phyloP scores from a whole-genome alignment of 2,113 vertebrate genomes.

The Clinocottus analis region DNA sequence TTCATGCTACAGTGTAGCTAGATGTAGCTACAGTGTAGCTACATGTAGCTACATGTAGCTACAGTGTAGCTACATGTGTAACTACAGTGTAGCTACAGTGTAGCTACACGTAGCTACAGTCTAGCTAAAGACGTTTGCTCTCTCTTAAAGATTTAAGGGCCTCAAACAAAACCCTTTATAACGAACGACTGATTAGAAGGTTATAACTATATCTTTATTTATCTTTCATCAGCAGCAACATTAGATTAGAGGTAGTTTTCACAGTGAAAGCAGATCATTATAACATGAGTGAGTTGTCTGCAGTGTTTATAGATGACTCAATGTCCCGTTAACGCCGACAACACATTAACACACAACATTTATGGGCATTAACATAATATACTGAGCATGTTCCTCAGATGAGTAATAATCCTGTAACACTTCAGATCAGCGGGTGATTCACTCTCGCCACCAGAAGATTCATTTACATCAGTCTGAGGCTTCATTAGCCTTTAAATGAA shows the following conservation, averaged over 20 bases:
- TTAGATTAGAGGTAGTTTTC: not conserved
- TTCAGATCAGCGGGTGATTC: not conserved
- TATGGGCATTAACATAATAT: not conserved
- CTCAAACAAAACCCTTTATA: too few species aligned
- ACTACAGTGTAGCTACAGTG: too few species aligned
- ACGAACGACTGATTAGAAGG: too few species aligned
- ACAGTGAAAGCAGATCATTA: not conserved
- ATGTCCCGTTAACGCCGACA: not conserved
- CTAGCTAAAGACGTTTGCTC: too few species aligned
- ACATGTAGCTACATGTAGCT: too few species aligned
- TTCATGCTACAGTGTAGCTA: not conserved
- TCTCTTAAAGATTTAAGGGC: too few species aligned
- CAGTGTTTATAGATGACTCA: not conserved
- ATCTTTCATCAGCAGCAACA: too few species aligned
- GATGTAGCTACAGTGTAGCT: too few species aligned
- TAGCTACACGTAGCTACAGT: too few species aligned
- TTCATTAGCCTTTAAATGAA: constrained; percentile 42
- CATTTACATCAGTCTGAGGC: not conserved
- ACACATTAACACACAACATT: not conserved
- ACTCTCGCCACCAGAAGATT: not conserved
- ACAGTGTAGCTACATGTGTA: too few species aligned
- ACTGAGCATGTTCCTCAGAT: not conserved
- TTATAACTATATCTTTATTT: not conserved
- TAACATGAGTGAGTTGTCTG: not conserved
- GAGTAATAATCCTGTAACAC: not conserved